Percentiles rank a stretch among this genome's conserved stretches.
Conservation (phyloP, 1,140 invertebrate species). For the Paraescarpia echinospica region DNA sequence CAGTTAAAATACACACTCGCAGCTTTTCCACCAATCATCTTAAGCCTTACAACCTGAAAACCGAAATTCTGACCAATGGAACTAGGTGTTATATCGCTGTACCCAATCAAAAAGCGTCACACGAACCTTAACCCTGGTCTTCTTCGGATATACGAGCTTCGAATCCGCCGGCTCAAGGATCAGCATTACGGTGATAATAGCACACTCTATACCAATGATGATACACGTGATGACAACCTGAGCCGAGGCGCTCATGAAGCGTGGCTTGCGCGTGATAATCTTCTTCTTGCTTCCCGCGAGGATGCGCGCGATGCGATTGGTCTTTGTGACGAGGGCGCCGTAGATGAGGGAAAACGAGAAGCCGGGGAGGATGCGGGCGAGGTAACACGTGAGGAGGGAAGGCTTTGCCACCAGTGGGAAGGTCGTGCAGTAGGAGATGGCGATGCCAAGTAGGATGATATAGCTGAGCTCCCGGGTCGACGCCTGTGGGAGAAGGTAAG, state of each 20-base stretch:
- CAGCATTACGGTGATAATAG: constrained; percentile 71
- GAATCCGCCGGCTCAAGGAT: constrained; percentile 70
- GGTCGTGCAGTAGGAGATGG: constrained; percentile 64
- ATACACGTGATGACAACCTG: constrained; percentile 70
- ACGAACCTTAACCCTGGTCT: neutral
- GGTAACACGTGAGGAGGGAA: constrained; percentile 67
- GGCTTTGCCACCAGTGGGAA: constrained; percentile 77
- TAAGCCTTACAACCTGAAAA: neutral
- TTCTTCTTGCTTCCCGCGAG: constrained; percentile 79
- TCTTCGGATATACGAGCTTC: constrained; percentile 63
- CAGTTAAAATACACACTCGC: neutral
- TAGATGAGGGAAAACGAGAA: constrained; percentile 83
- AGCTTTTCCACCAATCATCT: neutral
- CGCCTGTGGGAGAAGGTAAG: neutral
- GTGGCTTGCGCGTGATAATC: constrained; percentile 76
- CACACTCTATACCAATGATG: constrained; percentile 72
- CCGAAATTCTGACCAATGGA: neutral
- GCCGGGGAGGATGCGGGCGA: constrained; percentile 72
- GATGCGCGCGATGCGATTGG: constrained; percentile 82
- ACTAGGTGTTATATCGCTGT: neutral
- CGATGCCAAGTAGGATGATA: constrained; percentile 69
- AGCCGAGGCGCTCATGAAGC: constrained; percentile 67
- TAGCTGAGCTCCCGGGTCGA: constrained; percentile 77
- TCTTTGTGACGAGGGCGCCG: constrained; percentile 80
- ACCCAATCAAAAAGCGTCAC: neutral